Percentiles rank a stretch among this genome's conserved stretches.
These are phyloP conservation scores for Oryzias curvinotus DNA, from an alignment of 2,113 vertebrate species.

Conservation along the genomic window DNA sequence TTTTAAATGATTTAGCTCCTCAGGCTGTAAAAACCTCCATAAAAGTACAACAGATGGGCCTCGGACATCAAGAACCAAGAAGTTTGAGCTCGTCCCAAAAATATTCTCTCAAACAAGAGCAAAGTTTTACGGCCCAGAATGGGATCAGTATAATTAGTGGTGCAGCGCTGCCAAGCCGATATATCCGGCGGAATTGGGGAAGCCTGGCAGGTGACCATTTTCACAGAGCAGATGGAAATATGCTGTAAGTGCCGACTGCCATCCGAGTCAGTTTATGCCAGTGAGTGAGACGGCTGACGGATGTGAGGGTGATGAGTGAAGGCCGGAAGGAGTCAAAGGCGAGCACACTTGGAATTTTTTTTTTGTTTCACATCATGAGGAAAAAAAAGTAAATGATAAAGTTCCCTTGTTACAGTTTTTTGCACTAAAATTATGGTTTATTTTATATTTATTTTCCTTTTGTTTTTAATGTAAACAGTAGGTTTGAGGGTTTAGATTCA, in stretches of 20 bases:
- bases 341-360: neutral
- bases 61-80: slow-evolving; percentile 46
- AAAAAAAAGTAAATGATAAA: too few relatives aligned
- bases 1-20: slow-evolving; percentile 13
- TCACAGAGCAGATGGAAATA: slow-evolving; percentile 53
- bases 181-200: slow-evolving; percentile 53
- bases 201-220: slow-evolving; percentile 60
- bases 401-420: too few relatives aligned
- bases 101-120: slow-evolving; percentile 40
- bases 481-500: too few relatives aligned
- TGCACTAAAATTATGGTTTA: too few relatives aligned
- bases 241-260: slow-evolving; percentile 28
- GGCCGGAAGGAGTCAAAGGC: neutral
- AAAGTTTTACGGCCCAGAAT: slow-evolving; percentile 62
- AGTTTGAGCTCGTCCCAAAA: slow-evolving; percentile 42
- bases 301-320: slow-evolving; percentile 23
- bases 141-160: slow-evolving; percentile 70
- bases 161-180: slow-evolving; percentile 55
- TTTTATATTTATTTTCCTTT: too few relatives aligned
- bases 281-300: slow-evolving; percentile 9
- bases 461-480: too few relatives aligned
- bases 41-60: slow-evolving; percentile 47
- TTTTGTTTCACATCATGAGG: too few relatives aligned
- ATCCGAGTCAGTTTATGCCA: slow-evolving; percentile 44
- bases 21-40: slow-evolving; percentile 23